Evolutionary conservation across 1,140 invertebrate genomes (phyloP).

Genomic region (Aphelenchoides fujianensis): DNA sequence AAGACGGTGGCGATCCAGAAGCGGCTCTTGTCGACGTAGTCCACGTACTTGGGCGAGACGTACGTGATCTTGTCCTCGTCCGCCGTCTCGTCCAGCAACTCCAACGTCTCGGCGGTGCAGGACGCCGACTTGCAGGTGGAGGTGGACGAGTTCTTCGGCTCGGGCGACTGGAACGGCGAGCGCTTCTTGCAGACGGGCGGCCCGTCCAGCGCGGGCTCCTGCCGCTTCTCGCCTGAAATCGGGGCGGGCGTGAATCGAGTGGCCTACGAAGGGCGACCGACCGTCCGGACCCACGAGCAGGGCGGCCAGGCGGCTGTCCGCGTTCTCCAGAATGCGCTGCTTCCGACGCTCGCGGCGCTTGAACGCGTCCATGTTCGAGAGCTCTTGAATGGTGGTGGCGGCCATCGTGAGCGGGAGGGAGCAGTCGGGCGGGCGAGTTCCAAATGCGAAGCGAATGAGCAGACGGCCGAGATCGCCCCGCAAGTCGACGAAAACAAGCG

Average conservation of each 20-base stretch:
- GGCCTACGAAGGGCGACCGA: background rate
- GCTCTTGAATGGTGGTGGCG: constrained; percentile 17
- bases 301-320: background rate
- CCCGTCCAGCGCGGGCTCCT: background rate
- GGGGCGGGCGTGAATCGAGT: too few species aligned
- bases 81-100: background rate
- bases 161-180: background rate
- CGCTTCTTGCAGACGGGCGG: background rate
- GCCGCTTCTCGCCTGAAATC: constrained; percentile 4
- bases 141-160: background rate
- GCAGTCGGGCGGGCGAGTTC: background rate
- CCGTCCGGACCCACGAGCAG: constrained; percentile 3
- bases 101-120: background rate
- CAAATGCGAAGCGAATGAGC: background rate
- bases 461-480: background rate
- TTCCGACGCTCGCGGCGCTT: constrained; percentile 15
- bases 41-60: constrained; percentile 10
- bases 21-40: constrained; percentile 6
- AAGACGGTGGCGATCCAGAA: background rate
- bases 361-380: background rate
- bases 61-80: background rate
- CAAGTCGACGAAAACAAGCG: background rate
- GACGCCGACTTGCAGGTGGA: background rate
- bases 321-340: constrained; percentile 5
- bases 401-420: constrained; percentile 7